Conservation (phyloP, 2,888 invertebrate species). For the Polylopha cassiicola region DNA sequence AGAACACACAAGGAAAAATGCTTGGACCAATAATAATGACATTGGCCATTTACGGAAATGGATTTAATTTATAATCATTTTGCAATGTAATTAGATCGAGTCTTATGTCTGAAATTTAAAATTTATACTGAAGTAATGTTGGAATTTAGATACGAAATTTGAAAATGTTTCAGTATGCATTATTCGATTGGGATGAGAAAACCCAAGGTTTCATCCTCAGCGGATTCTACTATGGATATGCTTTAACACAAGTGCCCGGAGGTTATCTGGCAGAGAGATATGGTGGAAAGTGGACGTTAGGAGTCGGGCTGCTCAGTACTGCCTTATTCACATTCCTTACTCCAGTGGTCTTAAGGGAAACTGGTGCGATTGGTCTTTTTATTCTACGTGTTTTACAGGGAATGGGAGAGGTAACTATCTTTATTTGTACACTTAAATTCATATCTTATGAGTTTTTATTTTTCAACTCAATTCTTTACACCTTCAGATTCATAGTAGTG, state of each 20-base stretch:
- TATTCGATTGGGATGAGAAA: conserved; percentile 81
- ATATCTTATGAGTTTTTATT: no score
- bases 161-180: conserved; percentile 53
- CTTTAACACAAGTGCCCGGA: conserved; percentile 89
- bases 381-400: conserved; percentile 84
- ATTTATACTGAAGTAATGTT: no score
- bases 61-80: no score
- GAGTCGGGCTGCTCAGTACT: conserved; percentile 87
- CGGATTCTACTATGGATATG: conserved; percentile 91
- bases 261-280: conserved; percentile 88
- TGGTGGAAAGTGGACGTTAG: conserved; percentile 92
- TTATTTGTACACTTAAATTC: no score
- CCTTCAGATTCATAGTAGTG: no score
- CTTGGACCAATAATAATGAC: no score
- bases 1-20: no score
- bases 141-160: no score
- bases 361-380: conserved; percentile 74
- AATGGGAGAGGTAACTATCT: conserved; percentile 80
- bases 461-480: no score
- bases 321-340: conserved; percentile 89
- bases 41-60: no score
- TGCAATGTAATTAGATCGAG: no score
- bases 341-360: conserved; percentile 80
- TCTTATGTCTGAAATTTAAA: no score
- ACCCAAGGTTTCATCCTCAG: conserved; percentile 86